A percentile compares a stretch with the other conserved stretches of the same genome.
These are phyloP conservation scores for Coleophora deauratella DNA, from an alignment of 2,888 invertebrate genomes.

Conservation along the genomic window DNA sequence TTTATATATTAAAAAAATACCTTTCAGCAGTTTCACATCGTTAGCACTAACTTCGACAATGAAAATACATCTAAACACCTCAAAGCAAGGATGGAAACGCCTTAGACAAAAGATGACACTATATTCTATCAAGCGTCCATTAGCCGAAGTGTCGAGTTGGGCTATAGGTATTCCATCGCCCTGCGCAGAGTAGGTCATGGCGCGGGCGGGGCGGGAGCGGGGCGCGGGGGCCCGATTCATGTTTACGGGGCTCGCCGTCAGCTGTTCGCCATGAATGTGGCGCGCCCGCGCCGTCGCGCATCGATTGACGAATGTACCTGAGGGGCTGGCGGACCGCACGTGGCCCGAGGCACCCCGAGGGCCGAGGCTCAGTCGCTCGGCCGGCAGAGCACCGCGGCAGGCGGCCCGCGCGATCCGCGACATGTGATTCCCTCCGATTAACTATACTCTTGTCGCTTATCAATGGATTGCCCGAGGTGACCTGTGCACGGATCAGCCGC, in stretches of 20 bases:
- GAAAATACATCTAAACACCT: no score
- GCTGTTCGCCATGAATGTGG: constrained; percentile 69
- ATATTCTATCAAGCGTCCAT: not conserved
- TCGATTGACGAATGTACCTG: constrained; percentile 67
- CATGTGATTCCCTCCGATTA: constrained; percentile 36
- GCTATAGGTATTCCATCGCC: constrained; percentile 10
- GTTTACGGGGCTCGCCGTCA: constrained; percentile 67
- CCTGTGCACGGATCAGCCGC: constrained; percentile 32
- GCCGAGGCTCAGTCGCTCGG: constrained; percentile 25
- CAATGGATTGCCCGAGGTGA: constrained; percentile 64
- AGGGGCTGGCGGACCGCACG: constrained; percentile 22
- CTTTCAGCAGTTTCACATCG: no score
- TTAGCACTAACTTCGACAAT: no score
- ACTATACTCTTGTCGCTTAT: constrained; percentile 33
- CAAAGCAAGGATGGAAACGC: no score
- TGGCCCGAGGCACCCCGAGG: constrained; percentile 28
- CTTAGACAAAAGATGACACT: not conserved
- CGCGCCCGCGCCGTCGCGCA: constrained; percentile 60
- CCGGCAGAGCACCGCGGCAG: constrained; percentile 48
- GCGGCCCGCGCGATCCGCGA: constrained; percentile 21
- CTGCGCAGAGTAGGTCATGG: constrained; percentile 24
- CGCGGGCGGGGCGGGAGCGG: constrained; percentile 16
- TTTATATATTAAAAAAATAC: no score
- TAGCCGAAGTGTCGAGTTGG: constrained; percentile 3
- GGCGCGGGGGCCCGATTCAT: constrained; percentile 52